Base-by-base conservation (phyloP, 30 jellyfish, hydroid and myxozoan genomes). In the Clytia hemisphaerica region DNA sequence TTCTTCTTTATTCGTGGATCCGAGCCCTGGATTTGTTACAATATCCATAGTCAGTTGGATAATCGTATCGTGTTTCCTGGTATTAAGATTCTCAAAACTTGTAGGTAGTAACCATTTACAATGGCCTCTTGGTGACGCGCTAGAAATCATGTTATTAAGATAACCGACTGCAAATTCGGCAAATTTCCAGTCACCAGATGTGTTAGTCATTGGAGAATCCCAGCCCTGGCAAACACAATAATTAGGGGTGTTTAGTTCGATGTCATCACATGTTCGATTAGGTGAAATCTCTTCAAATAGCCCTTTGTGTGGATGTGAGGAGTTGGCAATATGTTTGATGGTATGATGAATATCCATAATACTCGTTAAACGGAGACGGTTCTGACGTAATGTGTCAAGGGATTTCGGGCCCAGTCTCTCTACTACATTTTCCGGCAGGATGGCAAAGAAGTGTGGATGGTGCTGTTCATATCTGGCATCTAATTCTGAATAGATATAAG, bases 391-490 rank as follows among this genome's bases (percentile, higher is more conserved):
- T 19, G 72, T 32, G 2, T 48, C 28, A 84, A 89, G 38, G 22
- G 51, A 78, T n/a, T 77, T 76, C 18, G 45, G 44, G 6, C 95
- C 98, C 2, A 89, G 71, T 37, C 51, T 37, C 26, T 76, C n/a
- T 25, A 40, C 53, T 16, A 89, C 93, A 1, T 73, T 76, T 24
- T 53, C 59, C 14, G 98, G 95, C 26, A 89, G 28, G 6, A 89
- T 54, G 91, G 82, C 72, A 48, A 89, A 89, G 51, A 89, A 36
- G 14, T 85, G 70, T 0, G 98, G 98, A 58, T 89, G 95, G 44
- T 38, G 64, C 98, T 80, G 81, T 34, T 87, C 97, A 54, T 44
- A 87, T 1, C 94, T 77, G 12, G 94, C 97, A 27, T 87, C 97
- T 57, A 68, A 27, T 48, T 69, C n/a, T n/a, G n/a, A 57, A 37